Evolutionary conservation across 30 jellyfish, hydroid and myxozoan genomes (phyloP).

Genomic region (Hydractinia echinata): DNA sequence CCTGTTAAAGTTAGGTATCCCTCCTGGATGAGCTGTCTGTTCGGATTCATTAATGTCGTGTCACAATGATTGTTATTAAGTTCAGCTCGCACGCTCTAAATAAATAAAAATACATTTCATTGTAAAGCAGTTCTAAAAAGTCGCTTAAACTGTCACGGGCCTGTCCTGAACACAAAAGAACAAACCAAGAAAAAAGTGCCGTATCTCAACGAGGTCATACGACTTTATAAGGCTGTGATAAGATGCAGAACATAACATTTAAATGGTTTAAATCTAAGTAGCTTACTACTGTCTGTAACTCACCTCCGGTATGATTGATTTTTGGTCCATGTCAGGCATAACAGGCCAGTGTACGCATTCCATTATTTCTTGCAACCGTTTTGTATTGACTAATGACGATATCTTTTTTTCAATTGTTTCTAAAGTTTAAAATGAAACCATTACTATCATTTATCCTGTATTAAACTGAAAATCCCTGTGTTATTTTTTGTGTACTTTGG

Average conservation of each 20-base stretch:
- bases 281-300: background rate
- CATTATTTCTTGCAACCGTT: slow-evolving; percentile 71
- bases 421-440: background rate
- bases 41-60: slow-evolving; percentile 61
- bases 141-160: too few relatives aligned
- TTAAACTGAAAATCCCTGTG: too few relatives aligned
- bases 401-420: slow-evolving; percentile 34
- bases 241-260: too few relatives aligned
- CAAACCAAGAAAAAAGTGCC: too few relatives aligned
- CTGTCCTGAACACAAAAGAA: too few relatives aligned
- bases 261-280: background rate
- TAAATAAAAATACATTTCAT: background rate
- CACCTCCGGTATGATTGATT: slow-evolving; percentile 80
- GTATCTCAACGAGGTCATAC: too few relatives aligned
- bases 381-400: slow-evolving; percentile 23
- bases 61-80: slow-evolving; percentile 40
- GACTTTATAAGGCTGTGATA: too few relatives aligned
- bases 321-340: slow-evolving; percentile 51
- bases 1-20: slow-evolving; percentile 73
- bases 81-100: slow-evolving; percentile 54
- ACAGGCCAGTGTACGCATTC: slow-evolving; percentile 69
- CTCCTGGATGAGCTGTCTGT: slow-evolving; percentile 63
- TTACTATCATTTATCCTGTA: too few relatives aligned
- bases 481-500: too few relatives aligned
- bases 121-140: background rate